Conservation (phyloP, 2,888 invertebrate genomes). For the Apamea epomidion region DNA sequence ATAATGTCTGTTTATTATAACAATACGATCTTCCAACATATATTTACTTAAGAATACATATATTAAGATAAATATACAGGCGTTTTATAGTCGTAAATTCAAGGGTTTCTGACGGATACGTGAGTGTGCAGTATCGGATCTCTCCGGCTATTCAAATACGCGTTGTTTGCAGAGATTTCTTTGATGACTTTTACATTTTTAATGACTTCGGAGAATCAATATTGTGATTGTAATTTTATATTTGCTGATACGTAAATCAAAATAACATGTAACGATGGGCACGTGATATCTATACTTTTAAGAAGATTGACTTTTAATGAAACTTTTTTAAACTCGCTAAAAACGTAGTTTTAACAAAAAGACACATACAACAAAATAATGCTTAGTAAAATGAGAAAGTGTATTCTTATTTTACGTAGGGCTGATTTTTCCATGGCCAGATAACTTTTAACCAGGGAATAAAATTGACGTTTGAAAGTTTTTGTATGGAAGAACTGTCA, state of each 20-base stretch:
- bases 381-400: too few relatives aligned
- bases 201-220: slow-evolving; percentile 23
- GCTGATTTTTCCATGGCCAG: too few relatives aligned
- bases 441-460: too few relatives aligned
- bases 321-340: neutral
- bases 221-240: slow-evolving; percentile 14
- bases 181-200: slow-evolving; percentile 45
- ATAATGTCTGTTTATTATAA: slow-evolving; percentile 34
- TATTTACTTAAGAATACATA: slow-evolving; percentile 4
- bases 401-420: neutral
- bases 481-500: too few relatives aligned
- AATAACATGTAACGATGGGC: slow-evolving; percentile 6
- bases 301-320: neutral
- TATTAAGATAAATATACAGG: slow-evolving; percentile 14
- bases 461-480: too few relatives aligned
- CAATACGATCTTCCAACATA: slow-evolving; percentile 13
- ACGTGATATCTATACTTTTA: neutral
- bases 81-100: slow-evolving; percentile 30
- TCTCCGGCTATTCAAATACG: slow-evolving; percentile 13
- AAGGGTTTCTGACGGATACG: slow-evolving; percentile 29
- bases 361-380: neutral
- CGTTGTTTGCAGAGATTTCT: slow-evolving; percentile 22
- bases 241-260: neutral
- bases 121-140: slow-evolving; percentile 49
- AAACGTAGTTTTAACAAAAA: neutral